Evolutionary conservation across 2,797 vertebrate species (phyloP).

Genomic region (Corythornis leucogaster): DNA sequence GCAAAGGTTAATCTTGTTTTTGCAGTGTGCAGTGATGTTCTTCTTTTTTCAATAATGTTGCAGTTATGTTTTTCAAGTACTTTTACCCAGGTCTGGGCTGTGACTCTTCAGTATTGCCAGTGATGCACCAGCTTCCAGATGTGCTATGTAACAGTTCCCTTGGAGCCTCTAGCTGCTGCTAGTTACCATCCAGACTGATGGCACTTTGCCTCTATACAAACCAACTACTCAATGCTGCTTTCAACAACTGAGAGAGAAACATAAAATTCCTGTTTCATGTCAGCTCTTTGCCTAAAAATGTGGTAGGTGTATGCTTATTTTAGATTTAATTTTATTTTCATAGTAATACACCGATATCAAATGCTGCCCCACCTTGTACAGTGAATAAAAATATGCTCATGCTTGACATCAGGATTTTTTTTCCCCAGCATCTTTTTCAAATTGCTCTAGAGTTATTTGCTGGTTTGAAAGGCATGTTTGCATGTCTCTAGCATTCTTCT

Average conservation of each 20-base stretch:
- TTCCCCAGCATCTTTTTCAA: slow-evolving; percentile 2
- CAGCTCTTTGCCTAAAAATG: background rate
- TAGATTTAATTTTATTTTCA: background rate
- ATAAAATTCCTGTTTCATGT: background rate
- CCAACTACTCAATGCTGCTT: background rate
- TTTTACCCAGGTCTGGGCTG: accelerated
- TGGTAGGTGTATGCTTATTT: background rate
- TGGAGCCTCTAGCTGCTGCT: background rate
- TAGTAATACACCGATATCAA: background rate
- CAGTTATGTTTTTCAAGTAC: background rate
- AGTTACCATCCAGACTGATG: background rate
- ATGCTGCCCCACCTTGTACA: background rate
- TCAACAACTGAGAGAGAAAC: background rate
- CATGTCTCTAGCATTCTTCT: background rate
- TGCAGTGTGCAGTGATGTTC: background rate
- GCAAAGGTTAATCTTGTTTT: background rate
- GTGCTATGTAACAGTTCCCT: background rate
- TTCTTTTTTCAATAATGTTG: background rate
- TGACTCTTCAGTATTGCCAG: background rate
- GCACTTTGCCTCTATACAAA: background rate
- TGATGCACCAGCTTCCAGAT: background rate
- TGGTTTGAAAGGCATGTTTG: slow-evolving; percentile 1
- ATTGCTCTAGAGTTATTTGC: background rate
- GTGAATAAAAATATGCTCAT: background rate
- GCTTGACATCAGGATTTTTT: background rate